A percentile compares a stretch with the other conserved stretches of the same genome.
These are phyloP conservation scores for Psophia crepitans DNA, from an alignment of 2,113 vertebrate genomes.

Conservation along the genomic window DNA sequence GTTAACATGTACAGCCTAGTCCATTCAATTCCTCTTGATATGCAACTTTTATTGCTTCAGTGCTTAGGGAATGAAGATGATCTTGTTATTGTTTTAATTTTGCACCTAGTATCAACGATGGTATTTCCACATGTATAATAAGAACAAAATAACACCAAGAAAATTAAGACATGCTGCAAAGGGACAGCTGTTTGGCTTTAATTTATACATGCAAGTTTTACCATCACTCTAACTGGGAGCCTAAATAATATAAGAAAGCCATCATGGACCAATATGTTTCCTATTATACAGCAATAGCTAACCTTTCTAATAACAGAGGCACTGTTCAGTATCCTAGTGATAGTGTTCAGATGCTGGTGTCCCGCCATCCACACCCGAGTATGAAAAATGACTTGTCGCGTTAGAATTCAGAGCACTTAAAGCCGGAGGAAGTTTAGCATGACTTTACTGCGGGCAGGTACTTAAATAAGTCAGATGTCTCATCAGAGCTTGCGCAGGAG, in stretches of 20 bases:
- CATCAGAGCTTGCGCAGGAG: neutral
- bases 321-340: neutral
- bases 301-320: neutral
- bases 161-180: neutral
- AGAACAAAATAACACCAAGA: neutral
- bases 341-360: neutral
- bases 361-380: fast-evolving
- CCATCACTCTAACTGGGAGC: neutral
- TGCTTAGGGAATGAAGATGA: neutral
- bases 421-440: neutral
- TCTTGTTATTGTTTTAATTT: slow-evolving; percentile 12
- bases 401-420: neutral
- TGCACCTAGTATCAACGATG: neutral
- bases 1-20: neutral
- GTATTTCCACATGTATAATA: neutral
- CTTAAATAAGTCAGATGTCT: neutral
- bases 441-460: neutral
- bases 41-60: neutral
- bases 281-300: neutral
- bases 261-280: neutral
- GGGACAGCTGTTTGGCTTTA: neutral
- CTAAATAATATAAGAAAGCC: neutral
- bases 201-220: neutral
- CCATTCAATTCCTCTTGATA: neutral
- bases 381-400: neutral